phyloP scores from a whole-genome alignment of 1,140 invertebrate species.

The Bombus haemorrhoidalis region DNA sequence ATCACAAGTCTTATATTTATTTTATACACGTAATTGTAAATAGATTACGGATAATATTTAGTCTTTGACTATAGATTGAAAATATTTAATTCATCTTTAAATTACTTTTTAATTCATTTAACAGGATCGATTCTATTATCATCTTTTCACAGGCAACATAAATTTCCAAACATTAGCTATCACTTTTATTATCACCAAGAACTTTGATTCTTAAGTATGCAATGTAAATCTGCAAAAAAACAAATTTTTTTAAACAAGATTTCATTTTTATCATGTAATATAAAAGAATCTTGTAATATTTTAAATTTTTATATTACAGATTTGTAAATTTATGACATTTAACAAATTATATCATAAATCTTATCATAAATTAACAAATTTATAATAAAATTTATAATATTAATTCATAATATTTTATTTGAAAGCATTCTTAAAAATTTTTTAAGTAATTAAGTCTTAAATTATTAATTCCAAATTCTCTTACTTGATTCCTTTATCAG shows the following conservation, averaged over 20 bases:
- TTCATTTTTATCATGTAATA: too few relatives aligned
- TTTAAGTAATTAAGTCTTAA: too few relatives aligned
- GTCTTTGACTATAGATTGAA: slow-evolving; percentile 1
- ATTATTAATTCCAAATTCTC: background rate
- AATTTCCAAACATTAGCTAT: slow-evolving; percentile 83
- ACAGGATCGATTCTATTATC: slow-evolving; percentile 95
- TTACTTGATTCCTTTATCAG: slow-evolving; percentile 85
- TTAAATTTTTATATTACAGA: too few relatives aligned
- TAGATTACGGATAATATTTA: slow-evolving; percentile 49
- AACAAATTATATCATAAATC: too few relatives aligned
- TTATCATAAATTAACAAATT: too few relatives aligned
- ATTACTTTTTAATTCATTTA: slow-evolving; percentile 89
- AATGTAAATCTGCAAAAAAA: slow-evolving; percentile 89
- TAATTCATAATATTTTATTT: too few relatives aligned
- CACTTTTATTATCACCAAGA: slow-evolving; percentile 89
- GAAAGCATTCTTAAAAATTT: too few relatives aligned
- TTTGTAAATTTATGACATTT: too few relatives aligned
- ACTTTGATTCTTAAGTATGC: slow-evolving; percentile 91
- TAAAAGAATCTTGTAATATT: too few relatives aligned
- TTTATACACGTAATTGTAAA: slow-evolving; percentile 40
- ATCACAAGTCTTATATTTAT: slow-evolving; percentile 33
- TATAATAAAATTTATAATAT: too few relatives aligned
- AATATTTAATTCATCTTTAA: slow-evolving; percentile 70
- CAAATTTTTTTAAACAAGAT: background rate
- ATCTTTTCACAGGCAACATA: slow-evolving; percentile 97